phyloP scores from a whole-genome alignment of 1,140 invertebrate genomes.

The Drosophila sulfurigaster region DNA sequence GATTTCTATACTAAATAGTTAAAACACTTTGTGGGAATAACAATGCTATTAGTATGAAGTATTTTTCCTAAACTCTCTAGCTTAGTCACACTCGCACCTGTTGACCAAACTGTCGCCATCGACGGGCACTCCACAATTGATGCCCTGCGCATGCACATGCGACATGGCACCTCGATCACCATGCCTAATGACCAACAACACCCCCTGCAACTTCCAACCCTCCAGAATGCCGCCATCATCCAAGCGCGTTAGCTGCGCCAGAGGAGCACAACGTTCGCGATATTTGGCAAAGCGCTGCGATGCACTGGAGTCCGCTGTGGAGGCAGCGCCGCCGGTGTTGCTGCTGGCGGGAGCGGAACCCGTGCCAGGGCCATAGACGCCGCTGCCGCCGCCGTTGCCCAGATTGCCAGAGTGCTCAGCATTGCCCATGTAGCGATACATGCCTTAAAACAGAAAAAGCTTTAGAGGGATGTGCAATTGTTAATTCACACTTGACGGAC shows the following conservation, averaged over 20 bases:
- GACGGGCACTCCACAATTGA: conserved; percentile 90
- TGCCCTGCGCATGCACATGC: conserved; percentile 89
- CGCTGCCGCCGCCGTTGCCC: conserved; percentile 30
- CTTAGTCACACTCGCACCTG: conserved; percentile 64
- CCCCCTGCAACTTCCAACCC: conserved; percentile 90
- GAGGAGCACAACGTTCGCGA: conserved; percentile 87
- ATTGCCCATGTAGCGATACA: conserved; percentile 90
- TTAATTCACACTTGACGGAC: not conserved
- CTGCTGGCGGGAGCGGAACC: conserved; percentile 27
- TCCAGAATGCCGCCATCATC: conserved; percentile 88
- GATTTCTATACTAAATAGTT: too few relatives aligned
- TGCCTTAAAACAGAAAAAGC: conserved; percentile 85
- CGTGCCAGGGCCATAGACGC: conserved; percentile 33
- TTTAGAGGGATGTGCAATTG: not conserved
- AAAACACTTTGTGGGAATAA: too few relatives aligned
- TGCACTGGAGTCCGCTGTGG: conserved; percentile 32
- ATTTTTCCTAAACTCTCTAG: too few relatives aligned
- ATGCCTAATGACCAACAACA: conserved; percentile 93
- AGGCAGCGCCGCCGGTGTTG: conserved; percentile 16
- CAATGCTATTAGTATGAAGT: too few relatives aligned
- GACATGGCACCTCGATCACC: conserved; percentile 94
- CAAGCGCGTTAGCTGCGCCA: conserved; percentile 87
- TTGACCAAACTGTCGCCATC: conserved; percentile 85
- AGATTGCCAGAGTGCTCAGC: conserved; percentile 40
- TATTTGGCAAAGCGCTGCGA: conserved; percentile 69